phyloP scores from a whole-genome alignment of 2,113 vertebrate species.

The Oxyruncus cristatus region DNA sequence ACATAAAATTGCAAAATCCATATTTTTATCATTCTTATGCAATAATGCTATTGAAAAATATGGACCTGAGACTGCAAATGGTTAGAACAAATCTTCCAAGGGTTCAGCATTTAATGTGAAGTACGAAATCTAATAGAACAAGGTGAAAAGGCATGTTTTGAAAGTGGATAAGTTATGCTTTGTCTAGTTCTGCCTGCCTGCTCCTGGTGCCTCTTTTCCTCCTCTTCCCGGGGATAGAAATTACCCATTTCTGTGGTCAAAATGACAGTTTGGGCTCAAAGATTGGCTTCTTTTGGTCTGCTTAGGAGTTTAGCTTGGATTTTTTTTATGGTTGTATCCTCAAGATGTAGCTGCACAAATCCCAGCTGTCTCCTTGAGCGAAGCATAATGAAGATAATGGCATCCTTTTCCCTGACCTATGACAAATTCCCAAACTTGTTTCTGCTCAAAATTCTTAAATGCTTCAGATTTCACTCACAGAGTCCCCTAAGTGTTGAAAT shows the following conservation, averaged over 20 bases:
- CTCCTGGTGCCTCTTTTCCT: not conserved
- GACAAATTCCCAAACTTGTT: not conserved
- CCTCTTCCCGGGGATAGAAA: not conserved
- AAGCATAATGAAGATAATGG: not conserved
- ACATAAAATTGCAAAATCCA: not conserved
- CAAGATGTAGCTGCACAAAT: not conserved
- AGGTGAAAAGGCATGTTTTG: not conserved
- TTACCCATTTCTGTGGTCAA: not conserved
- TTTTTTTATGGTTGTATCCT: not conserved
- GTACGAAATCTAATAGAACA: not conserved
- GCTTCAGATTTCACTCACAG: not conserved
- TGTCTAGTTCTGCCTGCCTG: not conserved
- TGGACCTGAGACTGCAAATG: not conserved
- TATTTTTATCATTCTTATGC: not conserved
- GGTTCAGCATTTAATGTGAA: not conserved
- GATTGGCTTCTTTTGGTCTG: not conserved
- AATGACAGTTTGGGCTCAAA: not conserved
- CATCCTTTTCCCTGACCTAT: not conserved
- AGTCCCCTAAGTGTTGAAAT: not conserved
- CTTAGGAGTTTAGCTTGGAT: not conserved
- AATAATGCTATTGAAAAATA: not conserved
- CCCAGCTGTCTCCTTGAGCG: not conserved
- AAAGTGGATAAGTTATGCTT: not conserved
- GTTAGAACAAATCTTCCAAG: not conserved
- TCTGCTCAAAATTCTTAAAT: not conserved